phyloP scores from a whole-genome alignment of 2,113 vertebrate genomes.

The Oreochromis aureus region DNA sequence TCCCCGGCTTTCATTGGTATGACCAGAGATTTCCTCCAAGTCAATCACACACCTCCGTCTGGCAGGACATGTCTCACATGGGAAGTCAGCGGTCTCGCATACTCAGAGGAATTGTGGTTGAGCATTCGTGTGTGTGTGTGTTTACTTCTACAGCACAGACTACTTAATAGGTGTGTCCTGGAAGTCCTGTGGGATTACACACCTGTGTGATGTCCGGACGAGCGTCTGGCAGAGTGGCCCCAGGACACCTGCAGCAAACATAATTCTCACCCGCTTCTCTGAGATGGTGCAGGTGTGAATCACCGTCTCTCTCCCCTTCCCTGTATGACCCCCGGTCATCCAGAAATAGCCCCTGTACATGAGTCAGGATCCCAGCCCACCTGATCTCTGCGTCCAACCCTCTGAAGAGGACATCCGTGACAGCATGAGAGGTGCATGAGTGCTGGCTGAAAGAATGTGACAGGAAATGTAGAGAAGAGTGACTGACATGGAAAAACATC shows the following conservation, averaged over 20 bases:
- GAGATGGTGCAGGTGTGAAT: constrained; percentile 57
- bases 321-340: not conserved
- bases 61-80: constrained; percentile 31
- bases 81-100: constrained; percentile 32
- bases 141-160: constrained; percentile 3
- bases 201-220: constrained; percentile 41
- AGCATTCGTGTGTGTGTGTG: not conserved
- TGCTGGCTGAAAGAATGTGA: not conserved
- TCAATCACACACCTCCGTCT: constrained; percentile 30
- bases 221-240: not conserved
- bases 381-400: not conserved
- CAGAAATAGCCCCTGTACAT: constrained; percentile 33
- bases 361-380: constrained; percentile 18
- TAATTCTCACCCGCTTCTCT: constrained; percentile 56
- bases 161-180: constrained; percentile 16
- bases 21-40: constrained; percentile 46
- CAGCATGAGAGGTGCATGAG: not conserved
- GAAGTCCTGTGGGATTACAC: constrained; percentile 52
- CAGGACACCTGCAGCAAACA: constrained; percentile 44
- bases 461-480: not conserved
- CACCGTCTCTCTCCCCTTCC: constrained; percentile 36
- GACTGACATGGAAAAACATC: not conserved
- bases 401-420: not conserved
- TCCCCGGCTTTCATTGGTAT: not conserved
- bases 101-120: constrained; percentile 4